A percentile compares a stretch with the other conserved stretches of the same genome.
Evolutionary conservation across 2,888 invertebrate species (phyloP).

Genomic region (Chrysodeixis includens): DNA sequence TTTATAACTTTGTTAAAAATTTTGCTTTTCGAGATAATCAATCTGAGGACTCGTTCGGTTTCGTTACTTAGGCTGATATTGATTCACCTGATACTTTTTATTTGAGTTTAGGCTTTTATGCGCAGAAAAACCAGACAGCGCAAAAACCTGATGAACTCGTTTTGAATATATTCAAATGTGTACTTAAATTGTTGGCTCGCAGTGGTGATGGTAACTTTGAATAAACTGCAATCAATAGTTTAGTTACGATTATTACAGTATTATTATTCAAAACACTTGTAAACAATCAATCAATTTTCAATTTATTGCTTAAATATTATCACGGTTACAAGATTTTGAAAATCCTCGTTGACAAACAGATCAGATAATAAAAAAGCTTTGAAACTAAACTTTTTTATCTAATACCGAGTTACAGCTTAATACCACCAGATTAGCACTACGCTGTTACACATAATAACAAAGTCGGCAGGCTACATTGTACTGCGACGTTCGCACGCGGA

Average conservation of each 20-base stretch:
- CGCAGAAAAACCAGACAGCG: background rate
- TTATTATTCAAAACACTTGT: too few relatives aligned
- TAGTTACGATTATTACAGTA: too few relatives aligned
- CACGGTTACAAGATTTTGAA: too few relatives aligned
- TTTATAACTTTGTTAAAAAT: constrained; percentile 1
- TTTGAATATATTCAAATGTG: background rate
- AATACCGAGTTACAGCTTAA: background rate
- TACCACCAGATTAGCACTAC: background rate
- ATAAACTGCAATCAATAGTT: too few relatives aligned
- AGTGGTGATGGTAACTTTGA: background rate
- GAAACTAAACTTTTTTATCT: background rate
- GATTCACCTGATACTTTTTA: background rate
- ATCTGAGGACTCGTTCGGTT: background rate
- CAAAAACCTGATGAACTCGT: constrained; percentile 3
- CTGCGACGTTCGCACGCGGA: background rate
- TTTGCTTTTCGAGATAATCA: background rate
- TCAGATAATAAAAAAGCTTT: background rate
- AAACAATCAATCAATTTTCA: too few relatives aligned
- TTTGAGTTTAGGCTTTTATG: background rate
- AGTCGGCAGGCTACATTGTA: background rate
- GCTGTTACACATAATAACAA: background rate
- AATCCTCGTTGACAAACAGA: background rate
- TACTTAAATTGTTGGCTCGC: background rate
- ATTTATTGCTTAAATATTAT: too few relatives aligned
- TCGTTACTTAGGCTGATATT: background rate